Evolutionary conservation across 2,888 invertebrate genomes (phyloP).

Genomic region (Hypselothyrea guttata): DNA sequence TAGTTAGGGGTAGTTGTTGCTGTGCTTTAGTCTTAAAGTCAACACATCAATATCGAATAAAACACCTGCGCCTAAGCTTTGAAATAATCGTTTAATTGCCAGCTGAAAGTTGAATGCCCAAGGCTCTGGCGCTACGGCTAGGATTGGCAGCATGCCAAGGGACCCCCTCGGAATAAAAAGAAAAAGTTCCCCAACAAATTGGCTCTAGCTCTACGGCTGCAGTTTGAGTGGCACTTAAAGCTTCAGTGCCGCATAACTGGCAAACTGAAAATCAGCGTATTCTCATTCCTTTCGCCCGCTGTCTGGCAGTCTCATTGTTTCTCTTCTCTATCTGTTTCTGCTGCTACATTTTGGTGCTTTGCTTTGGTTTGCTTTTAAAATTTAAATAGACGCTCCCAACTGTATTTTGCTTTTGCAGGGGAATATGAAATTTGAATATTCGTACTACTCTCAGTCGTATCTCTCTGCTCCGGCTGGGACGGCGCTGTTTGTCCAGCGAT

Average conservation of each 20-base stretch:
- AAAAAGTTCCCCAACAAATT: constrained; percentile 40
- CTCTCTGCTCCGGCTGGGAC: constrained; percentile 21
- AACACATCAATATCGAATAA: constrained; percentile 56
- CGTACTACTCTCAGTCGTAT: constrained; percentile 13
- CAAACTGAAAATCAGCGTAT: constrained; percentile 41
- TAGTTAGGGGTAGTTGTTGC: not conserved
- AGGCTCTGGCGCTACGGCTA: constrained; percentile 17
- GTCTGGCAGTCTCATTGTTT: not conserved
- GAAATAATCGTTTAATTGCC: constrained; percentile 57
- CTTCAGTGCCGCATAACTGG: constrained; percentile 28
- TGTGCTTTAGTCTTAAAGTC: constrained; percentile 15
- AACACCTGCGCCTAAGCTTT: constrained; percentile 49
- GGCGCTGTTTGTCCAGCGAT: constrained; percentile 55
- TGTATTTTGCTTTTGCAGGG: constrained; percentile 21
- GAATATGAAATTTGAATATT: constrained; percentile 67
- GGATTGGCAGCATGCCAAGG: constrained; percentile 45
- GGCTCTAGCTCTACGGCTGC: constrained; percentile 43
- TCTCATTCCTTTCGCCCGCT: not conserved
- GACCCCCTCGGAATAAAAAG: constrained; percentile 20
- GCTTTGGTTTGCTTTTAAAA: constrained; percentile 50
- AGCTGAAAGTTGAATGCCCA: constrained; percentile 55
- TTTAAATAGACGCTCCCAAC: constrained; percentile 53
- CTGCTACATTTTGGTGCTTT: constrained; percentile 38
- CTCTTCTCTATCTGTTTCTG: constrained; percentile 16
- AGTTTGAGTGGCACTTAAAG: constrained; percentile 48